Evolutionary conservation across 2,888 invertebrate species (phyloP).

Genomic region (Apoderus coryli): DNA sequence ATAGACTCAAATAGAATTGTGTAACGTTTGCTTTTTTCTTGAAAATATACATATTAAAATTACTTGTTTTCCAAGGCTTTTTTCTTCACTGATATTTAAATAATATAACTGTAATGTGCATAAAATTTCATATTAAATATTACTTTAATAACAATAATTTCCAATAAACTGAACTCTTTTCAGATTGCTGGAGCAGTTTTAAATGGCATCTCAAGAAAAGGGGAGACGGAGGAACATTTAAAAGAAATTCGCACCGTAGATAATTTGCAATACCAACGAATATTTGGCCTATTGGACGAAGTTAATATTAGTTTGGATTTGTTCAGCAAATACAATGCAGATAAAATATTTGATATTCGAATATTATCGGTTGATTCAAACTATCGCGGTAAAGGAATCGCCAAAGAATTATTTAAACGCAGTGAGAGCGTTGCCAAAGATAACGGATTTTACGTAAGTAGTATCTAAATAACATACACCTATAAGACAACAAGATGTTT

Average conservation of each 20-base stretch:
- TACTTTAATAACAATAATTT: no score
- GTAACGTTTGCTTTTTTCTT: no score
- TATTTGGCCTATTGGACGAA: conserved; percentile 60
- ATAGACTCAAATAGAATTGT: no score
- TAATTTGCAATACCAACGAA: conserved; percentile 61
- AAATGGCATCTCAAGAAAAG: conserved; percentile 60
- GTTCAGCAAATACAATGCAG: conserved; percentile 49
- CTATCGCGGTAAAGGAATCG: conserved; percentile 60
- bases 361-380: conserved; percentile 62
- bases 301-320: conserved; percentile 55
- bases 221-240: conserved; percentile 54
- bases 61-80: no score
- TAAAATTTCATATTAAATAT: no score
- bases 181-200: conserved; percentile 67
- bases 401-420: conserved; percentile 51
- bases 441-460: conserved; percentile 55
- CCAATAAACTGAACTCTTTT: no score
- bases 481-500: no score
- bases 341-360: conserved; percentile 62
- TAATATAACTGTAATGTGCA: no score
- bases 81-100: no score
- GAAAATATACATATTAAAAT: no score
- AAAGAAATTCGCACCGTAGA: conserved; percentile 49
- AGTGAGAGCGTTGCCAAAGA: conserved; percentile 52
- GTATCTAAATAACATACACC: no score